Evolutionary conservation across 1,140 invertebrate genomes (phyloP).

Genomic region (Centruroides sculpturatus): DNA sequence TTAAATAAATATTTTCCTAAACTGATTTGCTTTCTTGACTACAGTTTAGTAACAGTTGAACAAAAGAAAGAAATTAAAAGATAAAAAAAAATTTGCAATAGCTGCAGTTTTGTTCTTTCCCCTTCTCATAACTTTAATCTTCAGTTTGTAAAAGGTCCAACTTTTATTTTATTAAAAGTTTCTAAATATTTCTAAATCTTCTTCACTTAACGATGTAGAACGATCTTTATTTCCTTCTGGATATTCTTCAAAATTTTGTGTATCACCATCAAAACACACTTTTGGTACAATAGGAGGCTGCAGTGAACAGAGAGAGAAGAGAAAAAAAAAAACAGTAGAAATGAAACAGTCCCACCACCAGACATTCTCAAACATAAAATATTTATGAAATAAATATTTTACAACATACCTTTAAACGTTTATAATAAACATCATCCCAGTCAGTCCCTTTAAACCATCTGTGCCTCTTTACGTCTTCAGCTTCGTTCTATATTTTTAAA

Average conservation of each 20-base stretch:
- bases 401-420: conserved; percentile 54
- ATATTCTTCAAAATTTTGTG: conserved; percentile 90
- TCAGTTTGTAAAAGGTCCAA: too few relatives aligned
- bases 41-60: neutral
- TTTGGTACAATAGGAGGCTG: conserved; percentile 83
- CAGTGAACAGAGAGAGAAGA: conserved; percentile 29
- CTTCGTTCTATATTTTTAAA: conserved; percentile 54
- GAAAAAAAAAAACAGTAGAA: conserved; percentile 11
- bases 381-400: neutral
- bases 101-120: too few relatives aligned
- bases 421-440: conserved; percentile 71
- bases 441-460: conserved; percentile 86
- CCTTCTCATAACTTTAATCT: too few relatives aligned
- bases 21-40: neutral
- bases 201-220: conserved; percentile 54
- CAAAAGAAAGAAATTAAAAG: too few relatives aligned
- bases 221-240: conserved; percentile 71
- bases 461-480: conserved; percentile 84
- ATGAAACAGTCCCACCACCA: conserved; percentile 1
- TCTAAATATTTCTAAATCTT: conserved; percentile 67
- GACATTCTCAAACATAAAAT: neutral
- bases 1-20: neutral
- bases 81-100: too few relatives aligned
- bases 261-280: conserved; percentile 77
- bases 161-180: conserved; percentile 47